Base-by-base conservation (phyloP, 2,888 invertebrate genomes). In the Autographa pulchrina region DNA sequence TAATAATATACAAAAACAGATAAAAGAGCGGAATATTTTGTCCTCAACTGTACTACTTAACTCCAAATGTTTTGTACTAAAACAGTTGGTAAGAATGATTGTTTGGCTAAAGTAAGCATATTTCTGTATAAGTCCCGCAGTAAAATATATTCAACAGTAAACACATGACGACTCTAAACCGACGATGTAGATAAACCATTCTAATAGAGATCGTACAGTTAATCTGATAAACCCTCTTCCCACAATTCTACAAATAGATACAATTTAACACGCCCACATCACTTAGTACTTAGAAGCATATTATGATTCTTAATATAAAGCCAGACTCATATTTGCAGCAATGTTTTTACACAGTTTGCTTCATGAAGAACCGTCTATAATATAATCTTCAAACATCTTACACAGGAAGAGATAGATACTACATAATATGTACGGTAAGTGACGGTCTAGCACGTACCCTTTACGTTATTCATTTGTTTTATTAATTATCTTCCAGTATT, bases 401-500 rank as follows among this genome's bases (percentile, higher is more conserved):
- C 43, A 43, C 16, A 14, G 0, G 0, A n/a, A n/a, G 14, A n/a
- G n/a, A 48, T 48, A 48, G 48, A n/a, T 48, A 48, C n/a, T 48
- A 48, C n/a, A n/a, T 48, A 7, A 6, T 48, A n/a, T n/a, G n/a
- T n/a, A n/a, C n/a, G n/a, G n/a, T 48, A n/a, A n/a, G 48, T 48
- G n/a, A 56, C 18, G 20, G 4, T 11, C 13, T 56, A 3, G 54
- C 13, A 54, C 11, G 18, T 56, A 54, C 13, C 54, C 6, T 56
- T 56, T 13, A 20, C 54, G 20, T 56, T 56, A 56, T 56, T 56
- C 54, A 56, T 56, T 56, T 56, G 16, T 62, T 68, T 58, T 62
- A 43, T 16, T 62, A 13, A 56, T 13, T 56, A 25, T 11, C 20
- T 56, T 56, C 25, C 11, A 25, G 54, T 25, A 56, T 31, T 20